phyloP scores from a whole-genome alignment of 2,888 invertebrate genomes.

The Sipha maydis region DNA sequence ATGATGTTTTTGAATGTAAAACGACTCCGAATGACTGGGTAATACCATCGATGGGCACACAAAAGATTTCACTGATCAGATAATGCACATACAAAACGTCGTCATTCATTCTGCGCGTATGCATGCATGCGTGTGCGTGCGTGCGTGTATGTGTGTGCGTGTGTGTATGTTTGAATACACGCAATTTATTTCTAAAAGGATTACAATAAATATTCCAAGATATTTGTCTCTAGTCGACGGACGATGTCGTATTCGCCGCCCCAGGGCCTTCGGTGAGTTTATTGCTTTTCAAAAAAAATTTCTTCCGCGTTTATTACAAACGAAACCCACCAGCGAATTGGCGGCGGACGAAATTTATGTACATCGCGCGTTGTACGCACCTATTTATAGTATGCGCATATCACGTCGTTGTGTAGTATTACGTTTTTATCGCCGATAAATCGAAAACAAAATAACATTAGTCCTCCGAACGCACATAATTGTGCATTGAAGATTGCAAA shows the following conservation, averaged over 20 bases:
- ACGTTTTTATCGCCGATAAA: constrained; percentile 2
- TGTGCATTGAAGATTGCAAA: not conserved
- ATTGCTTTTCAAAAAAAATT: not conserved
- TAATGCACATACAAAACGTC: not conserved
- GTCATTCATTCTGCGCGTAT: not conserved
- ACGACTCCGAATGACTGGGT: not conserved
- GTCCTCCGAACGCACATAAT: not conserved
- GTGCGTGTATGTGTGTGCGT: not conserved
- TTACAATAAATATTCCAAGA: not conserved
- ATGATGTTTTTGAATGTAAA: not conserved
- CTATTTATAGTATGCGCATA: not conserved
- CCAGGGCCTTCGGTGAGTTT: not conserved
- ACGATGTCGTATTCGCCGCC: not conserved
- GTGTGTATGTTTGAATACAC: not conserved
- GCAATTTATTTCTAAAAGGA: not conserved
- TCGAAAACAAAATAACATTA: not conserved
- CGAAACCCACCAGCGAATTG: not conserved
- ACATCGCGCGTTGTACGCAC: not conserved
- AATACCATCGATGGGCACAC: not conserved
- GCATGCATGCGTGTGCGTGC: not conserved
- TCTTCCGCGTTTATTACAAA: not conserved
- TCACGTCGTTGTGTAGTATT: not conserved
- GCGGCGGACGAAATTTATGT: not conserved
- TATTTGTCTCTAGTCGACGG: not conserved
- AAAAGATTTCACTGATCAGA: not conserved